phyloP scores from a whole-genome alignment of 1,140 invertebrate species.

The Euborellia annulipes region DNA sequence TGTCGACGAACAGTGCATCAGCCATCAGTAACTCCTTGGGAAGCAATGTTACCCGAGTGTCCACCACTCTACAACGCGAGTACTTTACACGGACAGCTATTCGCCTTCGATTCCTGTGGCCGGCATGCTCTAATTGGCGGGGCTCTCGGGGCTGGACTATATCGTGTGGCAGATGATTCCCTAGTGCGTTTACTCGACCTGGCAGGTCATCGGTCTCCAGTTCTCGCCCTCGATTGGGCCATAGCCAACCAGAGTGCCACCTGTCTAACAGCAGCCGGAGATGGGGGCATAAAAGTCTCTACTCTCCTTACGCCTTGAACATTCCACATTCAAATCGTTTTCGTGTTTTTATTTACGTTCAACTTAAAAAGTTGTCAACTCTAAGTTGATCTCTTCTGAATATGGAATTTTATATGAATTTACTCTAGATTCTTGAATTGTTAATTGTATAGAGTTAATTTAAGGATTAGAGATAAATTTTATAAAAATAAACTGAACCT shows the following conservation, averaged over 20 bases:
- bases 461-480: too few species aligned
- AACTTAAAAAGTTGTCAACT: too few species aligned
- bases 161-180: constrained; percentile 33
- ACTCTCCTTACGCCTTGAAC: constrained; percentile 36
- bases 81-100: constrained; percentile 26
- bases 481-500: too few species aligned
- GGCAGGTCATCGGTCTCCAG: constrained; percentile 36
- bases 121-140: constrained; percentile 41
- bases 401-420: too few species aligned
- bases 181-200: constrained; percentile 34
- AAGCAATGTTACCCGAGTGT: too few species aligned
- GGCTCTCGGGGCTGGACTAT: constrained; percentile 38
- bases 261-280: constrained; percentile 41
- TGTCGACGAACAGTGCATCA: too few species aligned
- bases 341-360: too few species aligned
- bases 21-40: too few species aligned
- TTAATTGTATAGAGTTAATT: too few species aligned
- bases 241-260: constrained; percentile 42
- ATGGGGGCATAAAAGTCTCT: constrained; percentile 41
- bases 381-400: too few species aligned
- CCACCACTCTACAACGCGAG: constrained; percentile 5
- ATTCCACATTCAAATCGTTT: too few species aligned
- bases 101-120: constrained; percentile 42
- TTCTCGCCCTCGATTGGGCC: constrained; percentile 46
- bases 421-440: too few species aligned